phyloP scores from a whole-genome alignment of 2,797 vertebrate species.

The Squalus acanthias region DNA sequence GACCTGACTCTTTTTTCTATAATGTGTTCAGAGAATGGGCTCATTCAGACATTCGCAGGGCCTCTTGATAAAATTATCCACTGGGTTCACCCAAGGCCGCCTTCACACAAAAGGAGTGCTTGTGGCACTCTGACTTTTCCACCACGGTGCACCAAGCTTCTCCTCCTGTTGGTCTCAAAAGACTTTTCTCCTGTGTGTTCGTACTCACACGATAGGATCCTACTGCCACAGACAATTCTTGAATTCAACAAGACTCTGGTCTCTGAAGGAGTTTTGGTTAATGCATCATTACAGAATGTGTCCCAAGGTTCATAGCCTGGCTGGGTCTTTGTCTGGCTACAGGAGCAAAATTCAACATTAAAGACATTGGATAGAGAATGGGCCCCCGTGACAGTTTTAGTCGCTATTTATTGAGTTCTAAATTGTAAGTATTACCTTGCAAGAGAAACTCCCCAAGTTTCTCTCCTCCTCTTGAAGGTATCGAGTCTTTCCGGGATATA shows the following conservation, averaged over 20 bases:
- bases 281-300: not conserved
- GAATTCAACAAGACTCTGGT: not conserved
- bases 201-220: not conserved
- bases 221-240: not conserved
- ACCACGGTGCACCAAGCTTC: too few species aligned
- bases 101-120: not conserved
- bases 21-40: not conserved
- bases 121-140: constrained; percentile 17
- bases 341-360: not conserved
- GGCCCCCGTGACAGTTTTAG: not conserved
- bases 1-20: not conserved
- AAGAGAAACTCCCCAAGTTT: not conserved
- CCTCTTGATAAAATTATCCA: not conserved
- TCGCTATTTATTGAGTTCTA: not conserved
- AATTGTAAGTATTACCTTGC: not conserved
- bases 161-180: not conserved
- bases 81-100: not conserved
- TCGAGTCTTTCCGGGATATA: not conserved
- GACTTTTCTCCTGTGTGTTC: not conserved
- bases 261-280: not conserved
- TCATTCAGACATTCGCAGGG: not conserved
- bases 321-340: not conserved
- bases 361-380: not conserved
- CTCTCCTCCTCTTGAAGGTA: not conserved
- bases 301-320: not conserved